Evolutionary conservation across 2,113 vertebrate species (phyloP).

Genomic region (Oxyura jamaicensis): DNA sequence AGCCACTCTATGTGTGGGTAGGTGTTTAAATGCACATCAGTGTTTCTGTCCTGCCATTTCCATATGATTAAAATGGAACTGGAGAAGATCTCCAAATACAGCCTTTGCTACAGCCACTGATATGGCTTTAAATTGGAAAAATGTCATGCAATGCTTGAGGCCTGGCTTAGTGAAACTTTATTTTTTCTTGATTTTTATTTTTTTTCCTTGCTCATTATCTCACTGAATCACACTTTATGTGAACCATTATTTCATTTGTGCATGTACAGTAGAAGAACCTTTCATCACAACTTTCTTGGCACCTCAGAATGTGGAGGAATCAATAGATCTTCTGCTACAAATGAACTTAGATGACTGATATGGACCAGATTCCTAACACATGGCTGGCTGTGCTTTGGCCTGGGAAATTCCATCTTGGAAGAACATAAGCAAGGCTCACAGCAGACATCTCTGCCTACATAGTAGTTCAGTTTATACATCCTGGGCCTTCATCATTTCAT

Average conservation of each 20-base stretch:
- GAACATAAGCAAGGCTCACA: not conserved
- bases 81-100: not conserved
- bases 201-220: not conserved
- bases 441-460: not conserved
- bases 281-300: not conserved
- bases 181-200: not conserved
- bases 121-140: not conserved
- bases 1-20: not conserved
- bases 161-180: not conserved
- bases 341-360: not conserved
- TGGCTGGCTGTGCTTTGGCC: not conserved
- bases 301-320: not conserved
- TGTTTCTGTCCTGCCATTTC: not conserved
- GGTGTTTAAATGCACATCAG: slow-evolving; percentile 1
- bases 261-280: not conserved
- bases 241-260: not conserved
- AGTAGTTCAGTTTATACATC: not conserved
- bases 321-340: not conserved
- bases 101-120: not conserved
- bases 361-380: not conserved
- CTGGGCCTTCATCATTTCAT: not conserved
- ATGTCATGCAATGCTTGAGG: not conserved
- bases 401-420: not conserved
- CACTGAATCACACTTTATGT: not conserved
- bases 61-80: not conserved